A percentile compares a stretch with the other conserved stretches of the same genome.
Evolutionary conservation across 2,797 vertebrate species (phyloP).

Genomic region (Coluber constrictor): DNA sequence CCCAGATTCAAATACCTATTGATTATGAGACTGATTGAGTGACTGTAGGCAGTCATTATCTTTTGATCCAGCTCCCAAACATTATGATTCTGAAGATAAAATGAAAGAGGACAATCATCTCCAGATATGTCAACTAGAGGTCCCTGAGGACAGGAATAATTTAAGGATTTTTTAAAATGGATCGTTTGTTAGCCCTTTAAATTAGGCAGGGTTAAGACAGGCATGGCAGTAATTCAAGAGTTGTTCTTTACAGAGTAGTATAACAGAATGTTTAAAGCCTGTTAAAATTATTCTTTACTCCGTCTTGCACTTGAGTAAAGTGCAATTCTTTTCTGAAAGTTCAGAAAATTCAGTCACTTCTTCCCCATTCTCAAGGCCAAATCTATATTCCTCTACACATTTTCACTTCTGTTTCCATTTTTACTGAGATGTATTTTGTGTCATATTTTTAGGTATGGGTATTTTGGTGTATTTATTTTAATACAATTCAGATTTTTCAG

Average conservation of each 20-base stretch:
- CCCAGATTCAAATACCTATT: neutral
- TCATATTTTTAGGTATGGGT: neutral
- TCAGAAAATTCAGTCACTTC: neutral
- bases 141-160: neutral
- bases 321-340: neutral
- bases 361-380: neutral
- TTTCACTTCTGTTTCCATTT: neutral
- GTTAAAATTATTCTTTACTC: neutral
- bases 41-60: neutral
- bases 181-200: neutral
- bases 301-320: neutral
- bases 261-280: neutral
- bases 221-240: neutral
- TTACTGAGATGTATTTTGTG: neutral
- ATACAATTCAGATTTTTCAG: neutral
- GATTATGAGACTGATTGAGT: neutral
- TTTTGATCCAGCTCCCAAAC: neutral
- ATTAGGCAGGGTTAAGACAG: neutral
- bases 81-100: neutral
- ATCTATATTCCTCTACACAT: neutral
- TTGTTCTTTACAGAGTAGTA: neutral
- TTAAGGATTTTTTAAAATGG: neutral
- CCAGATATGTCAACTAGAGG: neutral
- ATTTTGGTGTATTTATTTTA: neutral
- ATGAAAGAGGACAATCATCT: neutral